phyloP scores from a whole-genome alignment of 2,797 vertebrate genomes.

The Falco cherrug region DNA sequence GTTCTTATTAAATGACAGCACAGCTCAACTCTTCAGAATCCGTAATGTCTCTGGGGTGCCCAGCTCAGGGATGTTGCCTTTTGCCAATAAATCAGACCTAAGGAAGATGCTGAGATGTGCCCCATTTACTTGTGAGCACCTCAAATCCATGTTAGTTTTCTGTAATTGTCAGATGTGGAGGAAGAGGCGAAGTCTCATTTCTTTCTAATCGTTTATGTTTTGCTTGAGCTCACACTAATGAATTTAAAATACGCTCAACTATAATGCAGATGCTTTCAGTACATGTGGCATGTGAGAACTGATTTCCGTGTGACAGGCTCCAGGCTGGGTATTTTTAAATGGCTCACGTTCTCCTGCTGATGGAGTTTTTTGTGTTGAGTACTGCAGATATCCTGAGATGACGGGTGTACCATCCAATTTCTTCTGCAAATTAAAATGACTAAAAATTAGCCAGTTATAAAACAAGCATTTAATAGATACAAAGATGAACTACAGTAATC shows the following conservation, averaged over 20 bases:
- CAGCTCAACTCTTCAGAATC: constrained; percentile 30
- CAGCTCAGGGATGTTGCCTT: not conserved
- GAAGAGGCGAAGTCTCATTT: constrained; percentile 44
- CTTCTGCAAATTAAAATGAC: not conserved
- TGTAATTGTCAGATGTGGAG: constrained; percentile 15
- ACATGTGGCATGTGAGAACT: not conserved
- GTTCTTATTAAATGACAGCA: constrained; percentile 2
- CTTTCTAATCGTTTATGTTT: constrained; percentile 37
- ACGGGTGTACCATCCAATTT: not conserved
- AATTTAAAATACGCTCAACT: constrained; percentile 12
- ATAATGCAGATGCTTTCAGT: not conserved
- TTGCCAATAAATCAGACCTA: not conserved
- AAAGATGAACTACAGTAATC: not conserved
- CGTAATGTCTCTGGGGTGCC: not conserved
- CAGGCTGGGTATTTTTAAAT: not conserved
- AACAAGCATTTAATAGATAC: not conserved
- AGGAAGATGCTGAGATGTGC: constrained; percentile 8
- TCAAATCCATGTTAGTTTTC: not conserved
- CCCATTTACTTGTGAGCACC: not conserved
- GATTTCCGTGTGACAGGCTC: not conserved
- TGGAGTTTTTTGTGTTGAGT: not conserved
- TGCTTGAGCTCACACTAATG: constrained; percentile 54
- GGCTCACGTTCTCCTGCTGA: not conserved
- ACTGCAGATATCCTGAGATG: not conserved
- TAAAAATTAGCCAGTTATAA: not conserved